phyloP scores from a whole-genome alignment of 2,797 vertebrate genomes.

The Oreortyx pictus region DNA sequence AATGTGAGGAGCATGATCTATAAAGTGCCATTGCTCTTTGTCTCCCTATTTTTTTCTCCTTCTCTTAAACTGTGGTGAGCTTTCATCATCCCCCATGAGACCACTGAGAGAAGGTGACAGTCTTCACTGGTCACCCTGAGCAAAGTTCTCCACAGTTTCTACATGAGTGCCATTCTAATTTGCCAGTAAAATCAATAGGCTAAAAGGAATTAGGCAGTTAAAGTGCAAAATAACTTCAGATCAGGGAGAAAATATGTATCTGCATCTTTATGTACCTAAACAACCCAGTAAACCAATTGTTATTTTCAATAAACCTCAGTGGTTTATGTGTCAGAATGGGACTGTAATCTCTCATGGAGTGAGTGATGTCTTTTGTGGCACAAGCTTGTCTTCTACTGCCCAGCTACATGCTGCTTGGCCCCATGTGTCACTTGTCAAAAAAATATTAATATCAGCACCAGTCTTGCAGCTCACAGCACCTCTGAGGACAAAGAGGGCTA shows the following conservation, averaged over 20 bases:
- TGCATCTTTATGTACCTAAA: not conserved
- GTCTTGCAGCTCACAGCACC: not conserved
- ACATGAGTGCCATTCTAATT: not conserved
- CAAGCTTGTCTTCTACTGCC: not conserved
- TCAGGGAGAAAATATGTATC: not conserved
- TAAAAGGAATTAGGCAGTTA: not conserved
- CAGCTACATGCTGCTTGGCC: not conserved
- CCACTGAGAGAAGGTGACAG: not conserved
- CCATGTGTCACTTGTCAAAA: not conserved
- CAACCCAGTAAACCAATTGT: not conserved
- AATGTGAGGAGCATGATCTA: not conserved
- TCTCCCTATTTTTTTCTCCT: not conserved
- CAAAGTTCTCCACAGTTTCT: not conserved
- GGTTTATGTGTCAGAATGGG: not conserved
- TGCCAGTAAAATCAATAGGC: too few species aligned
- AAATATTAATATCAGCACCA: not conserved
- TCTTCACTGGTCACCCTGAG: accelerated
- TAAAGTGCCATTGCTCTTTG: not conserved
- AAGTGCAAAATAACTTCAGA: not conserved
- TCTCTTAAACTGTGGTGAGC: not conserved
- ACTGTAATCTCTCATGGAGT: not conserved
- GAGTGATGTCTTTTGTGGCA: not conserved
- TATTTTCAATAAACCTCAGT: not conserved
- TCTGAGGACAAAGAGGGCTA: accelerated
- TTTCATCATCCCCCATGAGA: not conserved